Conservation (phyloP, 1,140 invertebrate genomes). For the Bilobella aurantiaca region DNA sequence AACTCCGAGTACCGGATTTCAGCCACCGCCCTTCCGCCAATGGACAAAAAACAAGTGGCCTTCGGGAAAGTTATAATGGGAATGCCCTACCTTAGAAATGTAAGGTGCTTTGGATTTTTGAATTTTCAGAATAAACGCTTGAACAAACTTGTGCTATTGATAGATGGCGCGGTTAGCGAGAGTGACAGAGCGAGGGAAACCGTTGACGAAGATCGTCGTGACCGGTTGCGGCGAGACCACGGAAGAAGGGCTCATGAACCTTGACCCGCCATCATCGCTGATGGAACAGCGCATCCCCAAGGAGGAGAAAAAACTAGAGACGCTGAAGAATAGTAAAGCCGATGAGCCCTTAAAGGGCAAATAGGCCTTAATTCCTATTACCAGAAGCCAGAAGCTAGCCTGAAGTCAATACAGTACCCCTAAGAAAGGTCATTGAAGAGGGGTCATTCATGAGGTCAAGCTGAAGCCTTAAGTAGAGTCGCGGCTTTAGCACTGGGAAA, state of each 20-base stretch:
- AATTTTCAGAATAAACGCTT: not conserved
- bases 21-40: not conserved
- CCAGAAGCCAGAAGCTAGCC: not conserved
- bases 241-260: not conserved
- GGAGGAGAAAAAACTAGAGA: not conserved
- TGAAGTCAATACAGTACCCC: not conserved
- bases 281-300: not conserved
- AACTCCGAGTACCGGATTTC: constrained; percentile 2
- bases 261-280: not conserved
- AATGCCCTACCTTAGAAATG: not conserved
- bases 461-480: not conserved
- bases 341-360: not conserved
- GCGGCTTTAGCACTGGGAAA: too few relatives aligned
- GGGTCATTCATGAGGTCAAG: not conserved
- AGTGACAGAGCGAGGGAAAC: not conserved
- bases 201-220: not conserved
- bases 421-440: not conserved
- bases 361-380: not conserved
- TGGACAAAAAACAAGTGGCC: constrained; percentile 1
- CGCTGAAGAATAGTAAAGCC: not conserved
- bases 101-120: not conserved
- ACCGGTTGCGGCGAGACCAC: not conserved
- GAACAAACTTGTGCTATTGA: not conserved
- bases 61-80: constrained; percentile 6
- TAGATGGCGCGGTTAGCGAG: not conserved